Conservation (phyloP, 2,113 vertebrate genomes). For the Dromaius novaehollandiae region DNA sequence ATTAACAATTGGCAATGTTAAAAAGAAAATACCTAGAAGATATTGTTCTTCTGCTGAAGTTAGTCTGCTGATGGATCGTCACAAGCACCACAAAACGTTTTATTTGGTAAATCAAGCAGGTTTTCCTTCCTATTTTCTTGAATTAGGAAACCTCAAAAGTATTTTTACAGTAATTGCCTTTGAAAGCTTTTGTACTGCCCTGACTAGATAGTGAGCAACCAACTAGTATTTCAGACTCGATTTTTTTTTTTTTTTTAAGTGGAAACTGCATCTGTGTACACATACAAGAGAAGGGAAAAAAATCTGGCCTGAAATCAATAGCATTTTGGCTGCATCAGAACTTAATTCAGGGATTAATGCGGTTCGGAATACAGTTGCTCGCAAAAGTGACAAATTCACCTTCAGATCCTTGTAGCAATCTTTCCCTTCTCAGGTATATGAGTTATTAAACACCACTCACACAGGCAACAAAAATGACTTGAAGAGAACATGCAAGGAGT, state of each 20-base stretch:
- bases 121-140: background rate
- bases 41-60: background rate
- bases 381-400: background rate
- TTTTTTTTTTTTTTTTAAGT: background rate
- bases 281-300: background rate
- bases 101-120: background rate
- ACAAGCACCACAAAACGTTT: background rate
- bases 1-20: background rate
- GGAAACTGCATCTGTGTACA: background rate
- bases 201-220: background rate
- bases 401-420: background rate
- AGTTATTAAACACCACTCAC: background rate
- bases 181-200: background rate
- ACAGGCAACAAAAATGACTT: background rate
- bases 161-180: background rate
- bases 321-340: background rate
- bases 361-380: background rate
- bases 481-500: background rate
- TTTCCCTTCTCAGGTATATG: background rate
- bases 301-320: background rate
- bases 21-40: background rate
- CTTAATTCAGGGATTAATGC: background rate
- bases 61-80: background rate
- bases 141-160: rapidly evolving
- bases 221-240: background rate